phyloP scores from a whole-genome alignment of 2,888 invertebrate species.

The Uropetala carovei region DNA sequence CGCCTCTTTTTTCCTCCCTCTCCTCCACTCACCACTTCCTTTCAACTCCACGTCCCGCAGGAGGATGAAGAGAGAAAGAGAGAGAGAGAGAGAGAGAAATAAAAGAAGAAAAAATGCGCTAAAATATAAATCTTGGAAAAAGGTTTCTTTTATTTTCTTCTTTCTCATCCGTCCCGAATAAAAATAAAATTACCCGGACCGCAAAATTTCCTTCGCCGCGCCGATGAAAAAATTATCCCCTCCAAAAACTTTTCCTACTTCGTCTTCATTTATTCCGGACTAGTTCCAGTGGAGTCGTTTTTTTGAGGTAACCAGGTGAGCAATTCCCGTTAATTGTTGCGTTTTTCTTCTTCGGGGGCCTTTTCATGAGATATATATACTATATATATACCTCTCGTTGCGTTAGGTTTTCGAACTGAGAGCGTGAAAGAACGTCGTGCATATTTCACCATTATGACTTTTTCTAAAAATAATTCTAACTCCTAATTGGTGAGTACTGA shows the following conservation, averaged over 20 bases:
- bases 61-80: not conserved
- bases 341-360: slow-evolving; percentile 6
- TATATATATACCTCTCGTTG: no score
- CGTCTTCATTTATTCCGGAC: slow-evolving; percentile 24
- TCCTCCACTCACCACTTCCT: slow-evolving; percentile 22
- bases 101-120: not conserved
- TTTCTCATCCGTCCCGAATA: not conserved
- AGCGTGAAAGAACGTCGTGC: no score
- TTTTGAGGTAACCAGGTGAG: slow-evolving; percentile 19
- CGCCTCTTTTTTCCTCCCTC: not conserved
- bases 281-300: not conserved
- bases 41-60: not conserved
- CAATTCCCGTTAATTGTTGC: slow-evolving; percentile 13
- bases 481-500: no score
- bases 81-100: not conserved
- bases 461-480: no score
- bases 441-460: no score
- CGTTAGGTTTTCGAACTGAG: no score
- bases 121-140: slow-evolving; percentile 17
- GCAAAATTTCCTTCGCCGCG: not conserved
- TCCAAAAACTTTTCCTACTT: slow-evolving; percentile 24
- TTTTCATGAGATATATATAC: no score
- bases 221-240: slow-evolving; percentile 28
- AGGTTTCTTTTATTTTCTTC: not conserved
- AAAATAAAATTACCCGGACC: not conserved